Percentiles rank a stretch among this genome's conserved stretches.
Evolutionary conservation across 2,888 invertebrate species (phyloP).

Genomic region (Drosophila macrospina): DNA sequence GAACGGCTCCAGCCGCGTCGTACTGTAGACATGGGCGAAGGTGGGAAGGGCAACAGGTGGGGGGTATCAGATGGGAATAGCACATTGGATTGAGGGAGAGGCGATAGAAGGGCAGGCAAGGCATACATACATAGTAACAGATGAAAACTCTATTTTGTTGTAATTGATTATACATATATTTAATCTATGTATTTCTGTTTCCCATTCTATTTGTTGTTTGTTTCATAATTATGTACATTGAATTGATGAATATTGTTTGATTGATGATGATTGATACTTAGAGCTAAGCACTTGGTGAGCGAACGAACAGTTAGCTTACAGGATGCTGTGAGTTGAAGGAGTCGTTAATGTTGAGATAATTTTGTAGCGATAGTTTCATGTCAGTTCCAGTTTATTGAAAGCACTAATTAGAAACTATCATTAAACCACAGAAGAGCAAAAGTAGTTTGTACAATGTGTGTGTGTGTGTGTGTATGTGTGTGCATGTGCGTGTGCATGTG

Average conservation of each 20-base stretch:
- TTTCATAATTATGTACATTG: constrained; percentile 12
- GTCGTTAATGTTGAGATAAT: constrained; percentile 54
- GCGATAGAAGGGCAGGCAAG: constrained; percentile 7
- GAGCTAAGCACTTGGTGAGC: constrained; percentile 36
- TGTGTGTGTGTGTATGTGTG: constrained; percentile 2
- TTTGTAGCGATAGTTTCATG: constrained; percentile 66
- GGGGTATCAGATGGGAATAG: constrained; percentile 3
- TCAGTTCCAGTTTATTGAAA: constrained; percentile 73
- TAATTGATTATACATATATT: constrained; percentile 31
- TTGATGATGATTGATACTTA: constrained; percentile 34
- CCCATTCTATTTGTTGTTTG: constrained; percentile 3
- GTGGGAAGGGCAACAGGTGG: not conserved
- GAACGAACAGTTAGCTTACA: constrained; percentile 66
- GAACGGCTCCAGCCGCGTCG: constrained; percentile 54
- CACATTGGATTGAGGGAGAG: not conserved
- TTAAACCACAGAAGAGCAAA: constrained; percentile 56
- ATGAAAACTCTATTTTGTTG: constrained; percentile 41
- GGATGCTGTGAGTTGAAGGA: constrained; percentile 55
- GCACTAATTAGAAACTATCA: constrained; percentile 73
- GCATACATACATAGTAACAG: constrained; percentile 6
- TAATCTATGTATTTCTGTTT: constrained; percentile 23
- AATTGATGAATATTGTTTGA: constrained; percentile 55
- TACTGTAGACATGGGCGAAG: constrained; percentile 38
- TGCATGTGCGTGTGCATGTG: constrained; percentile 1
- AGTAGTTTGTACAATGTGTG: constrained; percentile 23